Evolutionary conservation across 2,113 vertebrate genomes (phyloP), one percentile per base, ranked within the genome.

Genomic region (Thinocorus orbignyianus): DNA sequence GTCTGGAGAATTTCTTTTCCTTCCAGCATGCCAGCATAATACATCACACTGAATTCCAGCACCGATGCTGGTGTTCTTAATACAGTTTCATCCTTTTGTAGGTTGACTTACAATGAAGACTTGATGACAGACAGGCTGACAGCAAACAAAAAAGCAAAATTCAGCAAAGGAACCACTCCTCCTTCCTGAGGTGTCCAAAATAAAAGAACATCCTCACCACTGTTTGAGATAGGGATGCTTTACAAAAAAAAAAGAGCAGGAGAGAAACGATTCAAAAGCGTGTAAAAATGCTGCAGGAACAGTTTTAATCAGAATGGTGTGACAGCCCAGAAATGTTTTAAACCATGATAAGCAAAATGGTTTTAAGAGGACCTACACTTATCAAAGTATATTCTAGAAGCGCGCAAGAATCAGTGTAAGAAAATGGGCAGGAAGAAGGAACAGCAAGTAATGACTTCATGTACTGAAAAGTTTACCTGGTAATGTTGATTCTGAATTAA

Each of bases 401-500:
- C 76, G 62, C 78, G 76, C 28, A 58, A 68, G 74, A 57, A 51
- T 1, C 2, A 8, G 28, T 66, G 54, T 33, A 52, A 82, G 54
- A 26, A 88, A 88, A 78, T 22, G 25, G 80, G 49, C 68, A 57
- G 41, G 46, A 64, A 69, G 31, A 69, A 70, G 70, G 78, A 90
- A 73, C 4, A 42, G 39, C 41, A 69, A 80, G 42, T 35, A 31
- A 85, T 73, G 64, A 48, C n/a, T 33, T 62, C 0, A 15, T 2
- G 13, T 25, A 60, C 73, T 90, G 58, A 58, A 64, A 46, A 46
- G 16, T 96, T 97, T 97, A 99, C 99, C 99, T 99, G 99, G 95
- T 99, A 99, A 81, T 99, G 99, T 90, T 99, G 99, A 91, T 99
- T 99, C 97, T 99, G 99, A 68, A 99, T 99, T 97, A 99, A 97